Base-by-base conservation (phyloP, 2,888 invertebrate genomes). In the Ditylenchus weischeri region DNA sequence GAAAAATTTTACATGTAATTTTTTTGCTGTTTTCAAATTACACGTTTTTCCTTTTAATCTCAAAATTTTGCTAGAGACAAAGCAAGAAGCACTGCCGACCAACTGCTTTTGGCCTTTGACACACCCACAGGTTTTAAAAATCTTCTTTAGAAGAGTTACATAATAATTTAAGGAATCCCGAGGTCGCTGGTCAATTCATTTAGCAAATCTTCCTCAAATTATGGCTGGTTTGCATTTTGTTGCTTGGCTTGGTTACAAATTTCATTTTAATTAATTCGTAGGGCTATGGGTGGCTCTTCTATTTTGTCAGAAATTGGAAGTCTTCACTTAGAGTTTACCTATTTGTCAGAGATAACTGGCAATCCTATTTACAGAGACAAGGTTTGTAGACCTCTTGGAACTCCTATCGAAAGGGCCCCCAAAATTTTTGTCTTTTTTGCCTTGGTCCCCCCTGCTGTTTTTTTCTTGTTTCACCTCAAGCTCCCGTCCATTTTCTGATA, bases 251-350 rank as follows among this genome's bases (percentile, higher is more conserved):
- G 38, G 11, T 38, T 38, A 38, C 38, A 38, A 11, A 38, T 38
- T 38, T 11, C 38, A 6, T 11, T 38, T 38, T 38, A 38, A 38
- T 38, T 38, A 11, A 38, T 38, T 8, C 11, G 38, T 11, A 38
- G 38, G 38, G 95, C 95, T 0, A 90, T 90, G 77, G 92, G 91
- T 49, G 91, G 93, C 8, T 90, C 91, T 83, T 86, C 87, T 35
- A 96, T 98, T 77, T 87, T 98, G 8, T 92, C 96, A 0, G 98
- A 98, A 85, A 90, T 96, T 81, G 98, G 98, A 60, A 93, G 94
- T 0, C 87, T 98, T 70, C 94, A 96, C 84, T 86, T 98, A 79
- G 98, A 98, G 86, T 95, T 95, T 85, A 88, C 89, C 10, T 98
- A 96, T 85, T 88, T 99, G 72, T 91, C 92, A 79, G 91, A 94